A percentile compares a stretch with the other conserved stretches of the same genome.
These are phyloP conservation scores for Luperina nickerlii DNA, from an alignment of 2,888 invertebrate species.

Conservation along the genomic window DNA sequence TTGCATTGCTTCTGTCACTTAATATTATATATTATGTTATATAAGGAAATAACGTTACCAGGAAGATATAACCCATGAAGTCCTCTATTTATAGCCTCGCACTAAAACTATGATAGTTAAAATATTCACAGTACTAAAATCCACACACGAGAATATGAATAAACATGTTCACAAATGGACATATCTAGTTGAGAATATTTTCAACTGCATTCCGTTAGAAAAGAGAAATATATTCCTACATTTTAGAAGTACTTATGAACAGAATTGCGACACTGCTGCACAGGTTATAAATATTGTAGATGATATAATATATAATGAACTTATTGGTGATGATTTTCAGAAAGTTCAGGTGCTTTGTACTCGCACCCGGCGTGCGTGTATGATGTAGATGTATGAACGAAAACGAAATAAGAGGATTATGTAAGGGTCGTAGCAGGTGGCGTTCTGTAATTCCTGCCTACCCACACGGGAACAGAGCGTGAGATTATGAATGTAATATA, in stretches of 20 bases:
- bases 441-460: neutral
- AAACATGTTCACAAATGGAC: conserved; percentile 59
- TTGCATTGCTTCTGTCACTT: neutral
- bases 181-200: conserved; percentile 38
- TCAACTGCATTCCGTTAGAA: conserved; percentile 36
- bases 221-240: conserved; percentile 17
- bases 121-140: conserved; percentile 48
- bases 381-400: neutral
- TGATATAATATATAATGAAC: neutral
- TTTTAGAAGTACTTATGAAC: conserved; percentile 23
- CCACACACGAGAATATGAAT: conserved; percentile 44
- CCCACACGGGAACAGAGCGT: neutral
- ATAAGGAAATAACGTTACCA: neutral
- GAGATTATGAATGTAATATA: neutral
- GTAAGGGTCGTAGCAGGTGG: neutral
- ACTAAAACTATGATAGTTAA: conserved; percentile 37
- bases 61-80: neutral
- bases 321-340: neutral
- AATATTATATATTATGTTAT: neutral
- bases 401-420: neutral
- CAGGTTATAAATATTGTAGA: neutral
- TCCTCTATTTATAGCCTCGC: conserved; percentile 12
- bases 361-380: neutral
- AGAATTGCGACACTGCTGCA: neutral
- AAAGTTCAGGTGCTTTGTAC: neutral